phyloP scores from a whole-genome alignment of 2,113 vertebrate genomes.

The Oryzias javanicus region DNA sequence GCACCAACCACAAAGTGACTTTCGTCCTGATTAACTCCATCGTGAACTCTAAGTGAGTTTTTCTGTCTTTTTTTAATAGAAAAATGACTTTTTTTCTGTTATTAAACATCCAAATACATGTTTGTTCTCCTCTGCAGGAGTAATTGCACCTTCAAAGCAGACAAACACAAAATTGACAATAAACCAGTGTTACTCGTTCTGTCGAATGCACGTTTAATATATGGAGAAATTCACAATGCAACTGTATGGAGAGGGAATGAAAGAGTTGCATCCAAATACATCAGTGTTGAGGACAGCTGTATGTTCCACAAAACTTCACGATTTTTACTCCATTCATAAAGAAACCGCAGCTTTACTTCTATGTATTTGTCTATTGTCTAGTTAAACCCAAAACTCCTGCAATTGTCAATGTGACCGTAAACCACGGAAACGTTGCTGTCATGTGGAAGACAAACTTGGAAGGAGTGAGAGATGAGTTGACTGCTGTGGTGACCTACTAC shows the following conservation, averaged over 20 bases:
- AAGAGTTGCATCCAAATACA: not conserved
- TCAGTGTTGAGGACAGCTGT: not conserved
- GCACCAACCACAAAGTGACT: slow-evolving; percentile 45
- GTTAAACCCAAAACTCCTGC: slow-evolving; percentile 10
- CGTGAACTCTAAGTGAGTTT: slow-evolving; percentile 1
- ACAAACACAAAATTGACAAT: no score
- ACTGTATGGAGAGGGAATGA: slow-evolving; percentile 12
- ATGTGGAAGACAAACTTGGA: slow-evolving; percentile 15
- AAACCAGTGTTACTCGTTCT: slow-evolving; percentile 47
- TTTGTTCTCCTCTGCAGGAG: not conserved
- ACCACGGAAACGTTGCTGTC: not conserved
- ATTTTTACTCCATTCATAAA: not conserved
- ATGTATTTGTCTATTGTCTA: not conserved
- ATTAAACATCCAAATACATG: not conserved
- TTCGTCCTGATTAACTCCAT: accelerated
- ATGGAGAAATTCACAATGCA: accelerated
- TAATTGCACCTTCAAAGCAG: slow-evolving; percentile 2
- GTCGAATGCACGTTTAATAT: accelerated
- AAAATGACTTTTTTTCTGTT: not conserved
- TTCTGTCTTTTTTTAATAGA: no score
- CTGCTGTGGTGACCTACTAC: slow-evolving; percentile 35
- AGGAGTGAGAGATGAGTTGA: accelerated
- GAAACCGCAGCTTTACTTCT: not conserved
- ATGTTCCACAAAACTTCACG: slow-evolving; percentile 21
- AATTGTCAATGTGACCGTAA: not conserved